Evolutionary conservation across 2,113 vertebrate species (phyloP).

Genomic region (Rana temporaria): DNA sequence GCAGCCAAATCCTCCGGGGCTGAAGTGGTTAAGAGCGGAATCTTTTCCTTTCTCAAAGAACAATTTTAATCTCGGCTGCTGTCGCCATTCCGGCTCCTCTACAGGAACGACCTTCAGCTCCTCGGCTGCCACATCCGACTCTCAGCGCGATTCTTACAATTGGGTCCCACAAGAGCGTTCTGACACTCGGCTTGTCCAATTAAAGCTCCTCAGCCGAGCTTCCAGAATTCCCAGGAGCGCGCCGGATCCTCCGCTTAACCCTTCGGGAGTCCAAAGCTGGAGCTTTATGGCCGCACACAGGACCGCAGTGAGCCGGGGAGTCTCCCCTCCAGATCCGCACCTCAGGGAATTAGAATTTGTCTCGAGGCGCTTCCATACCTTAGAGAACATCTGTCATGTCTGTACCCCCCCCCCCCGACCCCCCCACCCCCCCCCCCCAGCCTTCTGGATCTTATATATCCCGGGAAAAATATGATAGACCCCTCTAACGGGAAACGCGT

Average conservation of each 20-base stretch:
- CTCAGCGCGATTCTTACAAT: slow-evolving; percentile 23
- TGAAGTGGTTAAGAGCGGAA: no score
- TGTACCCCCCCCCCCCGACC: no score
- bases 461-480: no score
- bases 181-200: slow-evolving; percentile 46
- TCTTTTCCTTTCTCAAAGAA: slow-evolving; percentile 20
- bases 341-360: no score
- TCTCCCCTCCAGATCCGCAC: no score
- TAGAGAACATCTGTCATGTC: no score
- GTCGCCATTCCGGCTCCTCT: slow-evolving; percentile 9
- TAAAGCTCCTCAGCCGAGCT: slow-evolving; percentile 28
- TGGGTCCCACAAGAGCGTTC: slow-evolving; percentile 30
- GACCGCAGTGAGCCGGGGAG: background rate
- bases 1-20: no score
- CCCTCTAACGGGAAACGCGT: no score
- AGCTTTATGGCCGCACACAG: background rate
- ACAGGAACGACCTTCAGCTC: slow-evolving; percentile 45
- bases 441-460: no score
- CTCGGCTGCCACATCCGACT: background rate
- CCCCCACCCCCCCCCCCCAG: no score
- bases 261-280: background rate
- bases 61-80: slow-evolving; percentile 11
- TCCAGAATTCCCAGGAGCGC: slow-evolving; percentile 7
- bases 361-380: no score
- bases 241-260: slow-evolving; percentile 8